Evolutionary conservation across 1,140 invertebrate genomes (phyloP).

Genomic region (Pseudachorutes palmiensis): DNA sequence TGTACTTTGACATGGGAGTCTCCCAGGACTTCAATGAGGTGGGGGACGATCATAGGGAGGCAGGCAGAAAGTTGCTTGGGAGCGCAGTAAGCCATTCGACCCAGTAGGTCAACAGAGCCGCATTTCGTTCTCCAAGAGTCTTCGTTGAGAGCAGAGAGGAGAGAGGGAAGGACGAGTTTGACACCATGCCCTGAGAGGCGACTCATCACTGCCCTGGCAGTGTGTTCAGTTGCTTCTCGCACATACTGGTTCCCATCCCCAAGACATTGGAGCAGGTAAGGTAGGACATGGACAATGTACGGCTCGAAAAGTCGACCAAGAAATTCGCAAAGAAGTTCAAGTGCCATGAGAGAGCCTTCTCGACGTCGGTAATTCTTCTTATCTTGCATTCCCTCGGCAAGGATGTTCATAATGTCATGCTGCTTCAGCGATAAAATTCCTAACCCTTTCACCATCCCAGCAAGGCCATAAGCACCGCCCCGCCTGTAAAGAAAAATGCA

Average conservation of each 20-base stretch:
- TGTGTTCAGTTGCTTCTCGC: conserved; percentile 84
- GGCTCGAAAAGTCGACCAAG: conserved; percentile 94
- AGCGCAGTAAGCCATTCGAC: conserved; percentile 96
- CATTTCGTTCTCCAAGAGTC: conserved; percentile 99
- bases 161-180: conserved; percentile 82
- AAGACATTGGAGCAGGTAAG: conserved; percentile 89
- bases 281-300: conserved; percentile 94
- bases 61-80: conserved; percentile 97
- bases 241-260: conserved; percentile 89
- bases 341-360: conserved; percentile 93
- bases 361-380: conserved; percentile 89
- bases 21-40: conserved; percentile 87
- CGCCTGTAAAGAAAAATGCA: conserved; percentile 20
- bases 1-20: conserved; percentile 99
- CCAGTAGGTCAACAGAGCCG: conserved; percentile 89
- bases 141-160: conserved; percentile 87
- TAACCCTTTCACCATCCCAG: conserved; percentile 86
- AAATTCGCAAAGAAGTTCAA: conserved; percentile 94
- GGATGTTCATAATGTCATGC: conserved; percentile 85
- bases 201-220: conserved; percentile 75
- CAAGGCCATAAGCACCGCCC: conserved; percentile 80
- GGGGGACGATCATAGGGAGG: conserved; percentile 96
- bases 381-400: conserved; percentile 90
- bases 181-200: conserved; percentile 93
- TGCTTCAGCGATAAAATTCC: conserved; percentile 93